Evolutionary conservation across 2,113 vertebrate genomes (phyloP).

Genomic region (Anseranas semipalmata): DNA sequence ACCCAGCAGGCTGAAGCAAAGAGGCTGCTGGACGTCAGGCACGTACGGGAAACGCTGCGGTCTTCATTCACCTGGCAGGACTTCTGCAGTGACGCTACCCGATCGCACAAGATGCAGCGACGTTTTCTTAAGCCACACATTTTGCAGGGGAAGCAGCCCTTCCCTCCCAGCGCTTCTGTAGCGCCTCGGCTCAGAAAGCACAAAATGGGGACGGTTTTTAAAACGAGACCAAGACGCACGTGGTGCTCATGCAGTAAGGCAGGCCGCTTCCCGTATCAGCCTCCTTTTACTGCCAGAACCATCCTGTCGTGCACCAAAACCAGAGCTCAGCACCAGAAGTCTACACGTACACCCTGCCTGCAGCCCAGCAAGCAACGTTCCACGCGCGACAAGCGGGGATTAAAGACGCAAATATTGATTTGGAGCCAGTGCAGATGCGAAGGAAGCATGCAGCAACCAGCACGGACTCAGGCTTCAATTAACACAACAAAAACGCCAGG

Average conservation of each 20-base stretch:
- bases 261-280: neutral
- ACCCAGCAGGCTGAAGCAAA: neutral
- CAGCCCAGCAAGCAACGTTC: neutral
- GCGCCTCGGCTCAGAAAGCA: neutral
- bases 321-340: neutral
- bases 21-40: neutral
- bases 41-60: rapidly evolving
- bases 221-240: neutral
- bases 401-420: constrained; percentile 48
- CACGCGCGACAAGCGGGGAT: neutral
- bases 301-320: neutral
- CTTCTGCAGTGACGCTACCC: neutral
- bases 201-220: neutral
- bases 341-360: neutral
- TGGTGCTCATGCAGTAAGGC: rapidly evolving
- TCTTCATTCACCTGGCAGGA: neutral
- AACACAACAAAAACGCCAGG: neutral
- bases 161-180: neutral
- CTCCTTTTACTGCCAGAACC: neutral
- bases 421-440: constrained; percentile 9
- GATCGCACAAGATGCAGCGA: rapidly evolving
- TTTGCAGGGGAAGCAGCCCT: neutral
- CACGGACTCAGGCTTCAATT: constrained; percentile 31
- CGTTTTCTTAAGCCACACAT: neutral
- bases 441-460: constrained; percentile 7